Base-by-base conservation (phyloP, 2,113 vertebrate genomes). In the Nothobranchius furzeri region DNA sequence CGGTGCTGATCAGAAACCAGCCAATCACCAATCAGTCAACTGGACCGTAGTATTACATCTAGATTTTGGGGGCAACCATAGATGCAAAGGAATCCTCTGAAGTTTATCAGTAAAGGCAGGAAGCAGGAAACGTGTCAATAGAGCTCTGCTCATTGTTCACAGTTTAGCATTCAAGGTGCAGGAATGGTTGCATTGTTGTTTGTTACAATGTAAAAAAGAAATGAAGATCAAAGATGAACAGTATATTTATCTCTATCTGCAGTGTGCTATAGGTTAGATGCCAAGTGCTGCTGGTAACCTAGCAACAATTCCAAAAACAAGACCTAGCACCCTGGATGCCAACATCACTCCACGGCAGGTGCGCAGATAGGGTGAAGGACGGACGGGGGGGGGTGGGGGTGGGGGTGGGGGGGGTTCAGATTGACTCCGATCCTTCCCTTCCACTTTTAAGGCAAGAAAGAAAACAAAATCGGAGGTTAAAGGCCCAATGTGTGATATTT, bases 1-100 rank as follows among this genome's bases (percentile, higher is more conserved):
- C 30, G 43, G 53, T 1, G 61, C 53, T 75, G 70, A 68, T 80
- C 68, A 64, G 66, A 63, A 71, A 45, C 54, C 9, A 60, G 62
- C 59, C 63, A 53, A 4, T n/a, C 15, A 57, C 60, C 73, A 66
- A 62, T 73, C 30, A 71, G 17, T 57, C 66, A 14, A 60, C 14
- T 13, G 58, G 12, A 47, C 20, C 9, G 2, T 9, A 30, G 49
- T 6, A 20, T 15, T 24, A 25, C 6, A 45, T 43, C 20, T 51
- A 47, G 1, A 7, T 47, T 47, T 4, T 10, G 11, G 46, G 9
- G 14, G 14, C 13, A 12, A 45, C 12, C 37, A 4, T 40, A 40
- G 6, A 40, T 2, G 37, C 37, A 40, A 9, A 9, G 37, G 37
- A 40, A 40, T 40, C 37, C 37, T 40, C 37, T 30, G 30, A 30